Conservation (phyloP, 1,140 invertebrate genomes). For the Drosophila melanogaster region DNA sequence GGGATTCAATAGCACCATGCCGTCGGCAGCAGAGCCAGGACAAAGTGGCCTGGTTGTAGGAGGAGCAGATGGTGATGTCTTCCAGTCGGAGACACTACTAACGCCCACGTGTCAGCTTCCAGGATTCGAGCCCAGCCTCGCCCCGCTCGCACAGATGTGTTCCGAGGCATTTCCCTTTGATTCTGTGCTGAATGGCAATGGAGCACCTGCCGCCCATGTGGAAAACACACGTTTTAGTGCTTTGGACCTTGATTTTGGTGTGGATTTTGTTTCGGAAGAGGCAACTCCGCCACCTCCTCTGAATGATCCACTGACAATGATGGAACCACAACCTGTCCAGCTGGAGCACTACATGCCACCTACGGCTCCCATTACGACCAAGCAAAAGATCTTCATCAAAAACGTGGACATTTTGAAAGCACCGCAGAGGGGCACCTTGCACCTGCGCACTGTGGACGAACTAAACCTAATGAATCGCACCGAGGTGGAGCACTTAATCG, state of each 20-base stretch:
- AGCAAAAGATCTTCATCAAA: slow-evolving; percentile 82
- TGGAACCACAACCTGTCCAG: slow-evolving; percentile 39
- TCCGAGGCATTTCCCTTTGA: slow-evolving; percentile 60
- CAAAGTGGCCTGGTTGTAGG: background rate
- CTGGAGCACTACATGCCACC: slow-evolving; percentile 51
- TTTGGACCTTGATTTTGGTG: slow-evolving; percentile 62
- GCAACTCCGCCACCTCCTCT: slow-evolving; percentile 32
- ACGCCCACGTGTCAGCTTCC: slow-evolving; percentile 58
- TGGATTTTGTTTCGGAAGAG: slow-evolving; percentile 61
- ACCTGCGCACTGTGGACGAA: slow-evolving; percentile 82
- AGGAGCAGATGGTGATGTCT: slow-evolving; percentile 25
- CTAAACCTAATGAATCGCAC: slow-evolving; percentile 82
- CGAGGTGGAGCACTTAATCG: slow-evolving; percentile 79
- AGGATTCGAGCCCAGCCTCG: slow-evolving; percentile 60
- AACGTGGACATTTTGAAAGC: slow-evolving; percentile 79
- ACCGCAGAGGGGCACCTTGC: slow-evolving; percentile 72
- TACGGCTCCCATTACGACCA: slow-evolving; percentile 13
- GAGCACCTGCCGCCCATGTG: slow-evolving; percentile 11
- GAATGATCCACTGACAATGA: slow-evolving; percentile 3
- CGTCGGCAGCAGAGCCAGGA: background rate
- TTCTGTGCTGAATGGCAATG: slow-evolving; percentile 48
- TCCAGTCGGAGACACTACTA: slow-evolving; percentile 50
- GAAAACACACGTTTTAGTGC: slow-evolving; percentile 62
- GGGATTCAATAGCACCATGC: slow-evolving; percentile 48
- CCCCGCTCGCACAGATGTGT: slow-evolving; percentile 62